Conservation (phyloP, 2,888 invertebrate species). For the Drosophila subquinaria region DNA sequence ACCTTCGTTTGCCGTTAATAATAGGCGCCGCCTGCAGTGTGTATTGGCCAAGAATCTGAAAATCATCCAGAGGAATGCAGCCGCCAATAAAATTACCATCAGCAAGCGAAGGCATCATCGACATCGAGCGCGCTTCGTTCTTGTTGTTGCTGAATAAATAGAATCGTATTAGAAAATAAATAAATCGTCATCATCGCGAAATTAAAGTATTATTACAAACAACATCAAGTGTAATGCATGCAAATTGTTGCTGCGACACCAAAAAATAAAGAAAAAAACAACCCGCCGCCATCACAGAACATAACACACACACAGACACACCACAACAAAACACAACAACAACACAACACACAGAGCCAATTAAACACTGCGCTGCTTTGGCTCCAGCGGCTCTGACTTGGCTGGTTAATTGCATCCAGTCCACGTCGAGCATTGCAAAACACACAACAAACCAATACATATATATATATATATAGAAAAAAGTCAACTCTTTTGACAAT, state of each 20-base stretch:
- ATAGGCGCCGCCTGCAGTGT: conserved; percentile 21
- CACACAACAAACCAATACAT: conserved; percentile 2
- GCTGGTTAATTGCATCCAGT: conserved; percentile 21
- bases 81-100: conserved; percentile 56
- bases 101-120: conserved; percentile 54
- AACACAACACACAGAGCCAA: conserved; percentile 15
- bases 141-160: conserved; percentile 59
- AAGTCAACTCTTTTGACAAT: conserved; percentile 16
- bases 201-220: conserved; percentile 27
- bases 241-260: conserved; percentile 44
- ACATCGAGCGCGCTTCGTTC: conserved; percentile 61
- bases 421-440: conserved; percentile 13
- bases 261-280: conserved; percentile 3
- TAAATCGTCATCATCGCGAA: conserved; percentile 19
- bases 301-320: conserved; percentile 15
- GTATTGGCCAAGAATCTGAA: conserved; percentile 1
- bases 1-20: conserved; percentile 8
- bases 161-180: conserved; percentile 40
- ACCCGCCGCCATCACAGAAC: conserved; percentile 12
- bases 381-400: conserved; percentile 9
- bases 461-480: neutral
- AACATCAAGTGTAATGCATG: conserved; percentile 49
- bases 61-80: conserved; percentile 54
- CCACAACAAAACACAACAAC: conserved; percentile 5
- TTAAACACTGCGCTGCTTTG: conserved; percentile 15